A percentile compares a stretch with the other conserved stretches of the same genome.
Evolutionary conservation across 2,113 vertebrate species (phyloP).

Genomic region (Brienomyrus longianalis): DNA sequence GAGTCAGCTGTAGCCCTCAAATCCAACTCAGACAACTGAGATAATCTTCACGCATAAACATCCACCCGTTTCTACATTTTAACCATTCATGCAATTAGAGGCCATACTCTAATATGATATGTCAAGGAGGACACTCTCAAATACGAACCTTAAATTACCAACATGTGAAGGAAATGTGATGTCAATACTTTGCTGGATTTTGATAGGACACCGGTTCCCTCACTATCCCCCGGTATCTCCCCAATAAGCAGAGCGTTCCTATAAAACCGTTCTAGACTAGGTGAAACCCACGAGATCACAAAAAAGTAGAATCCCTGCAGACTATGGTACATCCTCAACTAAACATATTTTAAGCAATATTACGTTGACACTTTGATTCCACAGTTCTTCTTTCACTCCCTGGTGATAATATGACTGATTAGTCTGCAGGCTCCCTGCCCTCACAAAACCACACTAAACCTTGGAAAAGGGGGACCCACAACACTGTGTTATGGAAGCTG

Average conservation of each 20-base stretch:
- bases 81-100: background rate
- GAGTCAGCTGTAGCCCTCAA: background rate
- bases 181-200: no score
- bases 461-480: background rate
- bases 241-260: background rate
- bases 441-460: background rate
- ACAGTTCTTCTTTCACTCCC: background rate
- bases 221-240: no score
- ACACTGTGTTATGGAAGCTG: background rate
- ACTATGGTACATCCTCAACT: background rate
- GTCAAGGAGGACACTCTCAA: background rate
- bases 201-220: no score
- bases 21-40: background rate
- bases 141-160: background rate
- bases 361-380: background rate
- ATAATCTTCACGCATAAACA: background rate
- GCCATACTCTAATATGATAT: background rate
- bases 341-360: background rate
- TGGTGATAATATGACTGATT: background rate
- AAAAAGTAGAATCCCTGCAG: background rate
- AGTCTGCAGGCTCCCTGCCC: background rate
- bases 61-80: background rate
- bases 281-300: background rate
- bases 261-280: background rate
- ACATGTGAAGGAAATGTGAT: no score